Conservation (phyloP, 2,797 vertebrate genomes). For the Gila robusta region DNA sequence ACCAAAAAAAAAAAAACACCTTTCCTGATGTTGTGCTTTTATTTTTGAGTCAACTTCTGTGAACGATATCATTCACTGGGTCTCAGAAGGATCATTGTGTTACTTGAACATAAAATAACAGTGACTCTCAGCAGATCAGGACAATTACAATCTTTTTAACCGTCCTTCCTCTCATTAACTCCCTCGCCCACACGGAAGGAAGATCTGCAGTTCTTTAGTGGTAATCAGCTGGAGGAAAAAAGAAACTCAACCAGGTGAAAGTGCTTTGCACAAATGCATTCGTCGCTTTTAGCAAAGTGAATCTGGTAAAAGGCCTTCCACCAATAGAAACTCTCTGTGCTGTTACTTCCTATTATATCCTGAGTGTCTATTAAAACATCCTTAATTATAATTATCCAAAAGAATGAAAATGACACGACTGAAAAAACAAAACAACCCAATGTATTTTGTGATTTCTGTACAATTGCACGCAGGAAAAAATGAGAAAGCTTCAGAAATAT, state of each 20-base stretch:
- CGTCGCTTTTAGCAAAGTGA: conserved; percentile 54
- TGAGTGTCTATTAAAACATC: conserved; percentile 92
- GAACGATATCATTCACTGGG: neutral
- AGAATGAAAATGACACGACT: conserved; percentile 84
- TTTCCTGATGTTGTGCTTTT: conserved; percentile 26
- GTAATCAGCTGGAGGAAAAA: neutral
- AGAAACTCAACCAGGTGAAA: neutral
- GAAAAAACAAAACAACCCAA: conserved; percentile 59
- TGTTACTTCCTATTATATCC: conserved; percentile 85
- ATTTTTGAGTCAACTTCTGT: neutral
- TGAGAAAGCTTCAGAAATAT: conserved; percentile 79
- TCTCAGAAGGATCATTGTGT: neutral
- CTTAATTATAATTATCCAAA: conserved; percentile 85
- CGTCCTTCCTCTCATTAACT: neutral
- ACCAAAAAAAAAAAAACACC: neutral
- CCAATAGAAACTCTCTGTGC: conserved; percentile 71
- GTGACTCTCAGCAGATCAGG: neutral
- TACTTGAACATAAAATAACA: neutral
- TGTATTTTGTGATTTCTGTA: conserved; percentile 79
- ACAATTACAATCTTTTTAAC: neutral
- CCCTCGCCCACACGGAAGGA: neutral
- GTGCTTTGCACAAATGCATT: neutral
- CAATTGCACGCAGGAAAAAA: conserved; percentile 82
- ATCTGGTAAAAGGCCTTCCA: conserved; percentile 72
- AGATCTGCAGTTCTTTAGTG: conserved; percentile 21